Percentiles rank a stretch among this genome's conserved stretches.
Conservation (phyloP, 2,113 vertebrate species). For the Narcine bancroftii region DNA sequence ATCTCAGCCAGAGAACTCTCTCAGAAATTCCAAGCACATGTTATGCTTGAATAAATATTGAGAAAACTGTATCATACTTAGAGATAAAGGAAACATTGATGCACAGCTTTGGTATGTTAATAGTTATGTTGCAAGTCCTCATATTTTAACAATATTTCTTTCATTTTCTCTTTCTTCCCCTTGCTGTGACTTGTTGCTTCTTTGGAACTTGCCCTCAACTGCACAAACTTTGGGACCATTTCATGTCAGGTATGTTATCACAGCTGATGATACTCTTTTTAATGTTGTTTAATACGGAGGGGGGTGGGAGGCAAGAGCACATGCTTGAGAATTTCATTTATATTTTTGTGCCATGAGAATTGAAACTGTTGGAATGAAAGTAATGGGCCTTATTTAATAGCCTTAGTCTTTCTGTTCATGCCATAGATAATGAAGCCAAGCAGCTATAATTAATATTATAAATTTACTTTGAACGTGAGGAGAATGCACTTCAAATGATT, state of each 20-base stretch:
- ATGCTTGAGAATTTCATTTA: neutral
- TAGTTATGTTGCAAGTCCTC: neutral
- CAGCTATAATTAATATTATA: constrained; percentile 6
- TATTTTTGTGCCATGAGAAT: neutral
- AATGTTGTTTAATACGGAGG: neutral
- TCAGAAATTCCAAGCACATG: neutral
- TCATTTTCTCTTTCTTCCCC: constrained; percentile 34
- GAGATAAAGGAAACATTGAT: neutral
- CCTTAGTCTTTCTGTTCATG: neutral
- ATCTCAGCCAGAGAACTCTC: neutral
- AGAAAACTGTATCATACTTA: neutral
- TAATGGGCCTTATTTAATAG: neutral
- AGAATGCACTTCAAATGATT: neutral
- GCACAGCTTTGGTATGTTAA: neutral
- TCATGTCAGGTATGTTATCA: constrained; percentile 51
- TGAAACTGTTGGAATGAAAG: neutral
- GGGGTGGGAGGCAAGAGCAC: neutral
- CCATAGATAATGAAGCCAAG: neutral
- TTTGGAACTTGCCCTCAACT: constrained; percentile 42
- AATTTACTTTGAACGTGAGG: neutral
- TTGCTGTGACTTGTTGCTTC: constrained; percentile 32
- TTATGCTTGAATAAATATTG: neutral
- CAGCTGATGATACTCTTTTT: neutral
- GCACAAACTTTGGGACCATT: constrained; percentile 36
- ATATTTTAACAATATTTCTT: constrained; percentile 41